Conservation (phyloP, 2,797 vertebrate genomes). For the Lutra lutra region DNA sequence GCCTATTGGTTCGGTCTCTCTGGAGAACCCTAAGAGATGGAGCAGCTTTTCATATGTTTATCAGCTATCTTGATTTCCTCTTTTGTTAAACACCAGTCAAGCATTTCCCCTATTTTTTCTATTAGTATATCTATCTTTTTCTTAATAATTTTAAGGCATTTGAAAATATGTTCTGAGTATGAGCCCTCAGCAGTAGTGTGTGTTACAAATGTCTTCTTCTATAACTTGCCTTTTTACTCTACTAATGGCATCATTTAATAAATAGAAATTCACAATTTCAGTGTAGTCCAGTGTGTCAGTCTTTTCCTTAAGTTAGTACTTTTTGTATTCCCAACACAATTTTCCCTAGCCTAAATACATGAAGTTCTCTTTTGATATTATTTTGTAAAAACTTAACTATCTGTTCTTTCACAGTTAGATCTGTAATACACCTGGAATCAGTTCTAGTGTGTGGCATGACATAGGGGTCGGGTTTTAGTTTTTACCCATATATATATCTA, state of each 20-base stretch:
- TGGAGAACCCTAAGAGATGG: not conserved
- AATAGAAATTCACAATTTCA: not conserved
- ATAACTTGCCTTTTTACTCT: not conserved
- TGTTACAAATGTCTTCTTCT: not conserved
- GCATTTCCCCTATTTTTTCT: not conserved
- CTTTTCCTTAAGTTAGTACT: not conserved
- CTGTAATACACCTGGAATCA: not conserved
- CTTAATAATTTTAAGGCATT: not conserved
- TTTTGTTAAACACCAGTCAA: not conserved
- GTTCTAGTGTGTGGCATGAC: not conserved
- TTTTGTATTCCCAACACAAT: not conserved
- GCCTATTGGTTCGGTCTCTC: not conserved
- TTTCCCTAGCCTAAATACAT: not conserved
- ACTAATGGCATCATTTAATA: not conserved
- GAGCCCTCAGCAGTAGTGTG: not conserved
- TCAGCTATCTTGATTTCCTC: not conserved
- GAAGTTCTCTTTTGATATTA: not conserved
- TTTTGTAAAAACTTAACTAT: not conserved
- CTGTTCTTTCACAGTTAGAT: not conserved
- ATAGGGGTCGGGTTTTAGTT: not conserved
- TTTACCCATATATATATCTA: not conserved
- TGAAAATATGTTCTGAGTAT: not conserved
- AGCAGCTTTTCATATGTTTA: not conserved
- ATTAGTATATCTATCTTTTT: not conserved
- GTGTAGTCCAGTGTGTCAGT: not conserved